phyloP scores from a whole-genome alignment of 2,797 vertebrate genomes.

The Lateolabrax maculatus region DNA sequence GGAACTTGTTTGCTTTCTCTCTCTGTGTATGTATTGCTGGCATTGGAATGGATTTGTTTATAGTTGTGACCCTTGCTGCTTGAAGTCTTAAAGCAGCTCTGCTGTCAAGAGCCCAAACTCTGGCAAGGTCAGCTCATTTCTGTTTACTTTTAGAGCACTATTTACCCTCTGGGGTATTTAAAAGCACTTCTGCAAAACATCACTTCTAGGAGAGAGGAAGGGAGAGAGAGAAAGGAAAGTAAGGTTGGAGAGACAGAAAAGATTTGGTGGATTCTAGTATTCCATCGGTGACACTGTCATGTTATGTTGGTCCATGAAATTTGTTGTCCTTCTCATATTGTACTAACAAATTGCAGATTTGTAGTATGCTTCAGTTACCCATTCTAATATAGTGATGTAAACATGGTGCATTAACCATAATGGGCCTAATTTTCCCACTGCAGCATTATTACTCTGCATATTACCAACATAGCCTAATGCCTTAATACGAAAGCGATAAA shows the following conservation, averaged over 20 bases:
- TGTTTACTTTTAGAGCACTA: constrained; percentile 95
- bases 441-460: constrained; percentile 61
- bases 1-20: constrained; percentile 80
- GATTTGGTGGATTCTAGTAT: constrained; percentile 57
- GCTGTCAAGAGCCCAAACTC: constrained; percentile 93
- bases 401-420: constrained; percentile 71
- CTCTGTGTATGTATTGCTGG: constrained; percentile 80
- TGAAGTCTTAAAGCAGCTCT: constrained; percentile 92
- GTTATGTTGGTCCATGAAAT: constrained; percentile 51
- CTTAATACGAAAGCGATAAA: constrained; percentile 72
- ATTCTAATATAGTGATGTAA: constrained; percentile 54
- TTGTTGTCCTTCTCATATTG: constrained; percentile 44
- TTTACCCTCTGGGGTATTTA: constrained; percentile 94
- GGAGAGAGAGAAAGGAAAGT: constrained; percentile 37
- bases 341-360: constrained; percentile 56
- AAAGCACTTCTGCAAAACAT: constrained; percentile 94
- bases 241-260: constrained; percentile 61
- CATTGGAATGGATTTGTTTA: constrained; percentile 89
- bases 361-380: constrained; percentile 50
- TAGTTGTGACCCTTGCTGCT: constrained; percentile 92
- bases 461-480: constrained; percentile 69
- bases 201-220: constrained; percentile 84
- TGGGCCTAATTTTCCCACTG: constrained; percentile 65
- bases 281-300: constrained; percentile 52
- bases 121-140: constrained; percentile 95